These are phyloP conservation scores for Prolemur simus DNA, from an alignment of 2,113 vertebrate genomes.

Conservation along the genomic window DNA sequence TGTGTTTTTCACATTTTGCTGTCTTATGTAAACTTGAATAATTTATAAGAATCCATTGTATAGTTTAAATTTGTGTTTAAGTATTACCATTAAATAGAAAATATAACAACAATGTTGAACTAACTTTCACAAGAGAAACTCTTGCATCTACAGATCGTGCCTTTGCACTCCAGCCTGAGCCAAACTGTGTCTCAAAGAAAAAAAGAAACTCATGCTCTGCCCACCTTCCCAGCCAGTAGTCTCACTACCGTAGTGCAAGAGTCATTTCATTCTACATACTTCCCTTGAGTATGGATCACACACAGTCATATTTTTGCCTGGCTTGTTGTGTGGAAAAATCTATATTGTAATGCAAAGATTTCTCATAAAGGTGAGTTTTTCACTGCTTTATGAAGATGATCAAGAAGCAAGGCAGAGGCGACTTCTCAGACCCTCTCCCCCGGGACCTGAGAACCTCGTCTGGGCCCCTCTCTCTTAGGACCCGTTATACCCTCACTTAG, in stretches of 20 bases:
- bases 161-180: too few species aligned
- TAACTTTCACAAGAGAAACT: not conserved
- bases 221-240: not conserved
- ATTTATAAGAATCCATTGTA: not conserved
- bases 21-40: not conserved
- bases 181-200: not conserved
- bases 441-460: too few species aligned
- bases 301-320: not conserved
- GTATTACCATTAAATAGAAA: not conserved
- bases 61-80: conserved; percentile 23
- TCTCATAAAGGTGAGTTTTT: not conserved
- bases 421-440: too few species aligned
- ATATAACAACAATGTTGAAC: not conserved
- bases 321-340: not conserved
- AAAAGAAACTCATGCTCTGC: not conserved
- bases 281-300: not conserved
- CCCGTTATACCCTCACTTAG: too few species aligned
- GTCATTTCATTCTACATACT: not conserved
- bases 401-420: not conserved
- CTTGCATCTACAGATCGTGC: too few species aligned
- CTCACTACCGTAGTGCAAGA: not conserved
- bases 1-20: not conserved
- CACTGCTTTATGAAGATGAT: not conserved
- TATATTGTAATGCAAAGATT: not conserved
- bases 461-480: too few species aligned